Evolutionary conservation across 1,140 invertebrate species (phyloP).

Genomic region (Bicyclus anynana): DNA sequence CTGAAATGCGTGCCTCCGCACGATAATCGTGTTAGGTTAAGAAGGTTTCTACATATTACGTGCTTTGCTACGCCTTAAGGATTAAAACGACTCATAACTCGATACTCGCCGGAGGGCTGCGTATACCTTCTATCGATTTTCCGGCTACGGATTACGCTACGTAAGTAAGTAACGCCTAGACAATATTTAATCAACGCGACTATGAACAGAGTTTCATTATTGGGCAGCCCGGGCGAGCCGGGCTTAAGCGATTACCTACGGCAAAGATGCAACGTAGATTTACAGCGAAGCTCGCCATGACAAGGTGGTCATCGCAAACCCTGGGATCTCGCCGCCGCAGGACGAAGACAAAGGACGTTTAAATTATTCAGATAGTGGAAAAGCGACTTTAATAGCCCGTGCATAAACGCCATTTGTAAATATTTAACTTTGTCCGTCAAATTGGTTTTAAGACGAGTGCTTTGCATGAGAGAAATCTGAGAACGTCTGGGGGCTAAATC

Average conservation of each 20-base stretch:
- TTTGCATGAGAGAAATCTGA: slow-evolving; percentile 69
- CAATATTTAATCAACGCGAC: slow-evolving; percentile 28
- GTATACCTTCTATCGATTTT: slow-evolving; percentile 34
- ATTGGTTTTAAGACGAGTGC: slow-evolving; percentile 69
- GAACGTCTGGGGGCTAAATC: slow-evolving; percentile 66
- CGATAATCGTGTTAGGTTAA: slow-evolving; percentile 84
- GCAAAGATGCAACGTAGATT: slow-evolving; percentile 70
- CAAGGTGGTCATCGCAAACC: slow-evolving; percentile 72
- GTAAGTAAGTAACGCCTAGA: slow-evolving; percentile 17
- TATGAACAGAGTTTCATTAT: slow-evolving; percentile 65
- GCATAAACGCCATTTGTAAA: slow-evolving; percentile 61
- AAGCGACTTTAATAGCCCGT: slow-evolving; percentile 60
- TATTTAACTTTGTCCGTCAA: slow-evolving; percentile 61
- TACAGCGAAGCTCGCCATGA: slow-evolving; percentile 62
- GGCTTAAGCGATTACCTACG: slow-evolving; percentile 65
- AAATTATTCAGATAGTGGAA: slow-evolving; percentile 68
- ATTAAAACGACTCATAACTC: slow-evolving; percentile 76
- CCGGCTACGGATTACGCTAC: slow-evolving; percentile 5
- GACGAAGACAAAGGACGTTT: slow-evolving; percentile 69
- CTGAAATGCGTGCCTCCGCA: slow-evolving; percentile 77
- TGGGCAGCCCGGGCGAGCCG: slow-evolving; percentile 41
- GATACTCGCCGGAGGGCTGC: slow-evolving; percentile 32
- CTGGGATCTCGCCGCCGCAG: slow-evolving; percentile 59
- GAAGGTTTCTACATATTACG: slow-evolving; percentile 83
- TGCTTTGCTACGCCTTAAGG: slow-evolving; percentile 81